These are phyloP conservation scores for Saccostrea cuccullata DNA, from an alignment of 1,140 invertebrate species.

Conservation along the genomic window DNA sequence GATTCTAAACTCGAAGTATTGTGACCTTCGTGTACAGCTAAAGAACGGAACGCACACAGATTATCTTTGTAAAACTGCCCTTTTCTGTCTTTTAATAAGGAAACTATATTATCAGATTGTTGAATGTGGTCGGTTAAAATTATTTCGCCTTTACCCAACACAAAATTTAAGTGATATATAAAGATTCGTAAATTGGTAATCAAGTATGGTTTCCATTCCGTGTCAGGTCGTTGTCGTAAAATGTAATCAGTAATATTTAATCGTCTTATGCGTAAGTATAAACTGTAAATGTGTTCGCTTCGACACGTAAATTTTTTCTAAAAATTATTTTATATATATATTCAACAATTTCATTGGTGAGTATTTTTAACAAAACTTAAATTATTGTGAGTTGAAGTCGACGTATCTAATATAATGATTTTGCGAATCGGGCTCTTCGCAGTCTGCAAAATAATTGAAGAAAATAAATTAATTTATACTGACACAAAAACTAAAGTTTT, in stretches of 20 bases:
- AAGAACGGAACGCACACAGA: constrained; percentile 47
- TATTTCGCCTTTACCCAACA: background rate
- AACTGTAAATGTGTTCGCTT: constrained; percentile 24
- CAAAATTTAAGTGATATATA: constrained; percentile 12
- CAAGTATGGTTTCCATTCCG: constrained; percentile 45
- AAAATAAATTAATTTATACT: background rate
- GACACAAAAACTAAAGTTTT: background rate
- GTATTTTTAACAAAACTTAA: background rate
- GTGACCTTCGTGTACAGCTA: constrained; percentile 34
- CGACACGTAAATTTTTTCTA: constrained; percentile 31
- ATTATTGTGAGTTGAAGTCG: background rate
- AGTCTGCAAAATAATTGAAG: background rate
- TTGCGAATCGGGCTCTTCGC: background rate
- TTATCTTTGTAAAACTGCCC: background rate
- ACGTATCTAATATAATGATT: background rate
- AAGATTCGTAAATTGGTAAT: constrained; percentile 31
- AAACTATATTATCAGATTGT: background rate
- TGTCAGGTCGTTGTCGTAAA: constrained; percentile 37
- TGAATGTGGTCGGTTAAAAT: background rate
- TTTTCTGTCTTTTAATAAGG: background rate
- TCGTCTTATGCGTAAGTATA: background rate
- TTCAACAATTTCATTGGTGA: background rate
- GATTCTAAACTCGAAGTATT: constrained; percentile 46
- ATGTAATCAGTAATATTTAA: constrained; percentile 36
- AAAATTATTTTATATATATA: background rate